Evolutionary conservation across 1,140 invertebrate genomes (phyloP), one percentile per base, ranked within the genome.

Genomic region (Drosophila watanabei): DNA sequence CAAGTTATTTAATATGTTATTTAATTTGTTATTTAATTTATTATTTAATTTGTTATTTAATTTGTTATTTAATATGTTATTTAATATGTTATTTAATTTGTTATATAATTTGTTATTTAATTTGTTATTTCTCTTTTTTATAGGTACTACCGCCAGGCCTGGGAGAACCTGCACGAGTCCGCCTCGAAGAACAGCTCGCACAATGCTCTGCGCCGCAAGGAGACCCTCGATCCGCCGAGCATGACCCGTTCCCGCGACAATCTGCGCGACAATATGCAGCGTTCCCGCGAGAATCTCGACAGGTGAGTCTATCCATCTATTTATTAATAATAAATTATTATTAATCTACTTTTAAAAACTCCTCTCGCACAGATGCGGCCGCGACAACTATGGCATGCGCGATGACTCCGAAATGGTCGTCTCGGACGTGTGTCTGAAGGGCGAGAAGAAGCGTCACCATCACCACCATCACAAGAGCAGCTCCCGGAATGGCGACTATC

Each of bases 121-220:
- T 48, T 16, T 28, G 16, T 5, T 28, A 49, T 28, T n/a, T 5
- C 9, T 43, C n/a, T 5, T 5, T 4, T 5, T 10, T 16, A 9
- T 4, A 49, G 93, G 70, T 96, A 96, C 86, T 98, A 98, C 93
- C 95, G 97, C 18, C 96, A 97, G 92, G 97, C 97, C 6, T 98
- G 98, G 98, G 97, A 98, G 87, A 98, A 98, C 92, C 94, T 98
- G 6, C 97, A 98, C 90, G 97, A 98, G 93, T 96, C 96, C 16
- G 95, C 96, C 85, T 93, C 94, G 14, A 94, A 94, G 65, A 90
- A 93, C 60, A 93, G 90, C 71, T 92, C 92, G 2, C 86, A 91
- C 24, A 94, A 95, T 45, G 94, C 94, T 2, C 93, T 96, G 13
- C 93, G 95, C 41, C 94, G 96, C 51, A 96, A 96, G 92, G 96